phyloP scores from a whole-genome alignment of 2,797 vertebrate genomes.

The Periparus ater region DNA sequence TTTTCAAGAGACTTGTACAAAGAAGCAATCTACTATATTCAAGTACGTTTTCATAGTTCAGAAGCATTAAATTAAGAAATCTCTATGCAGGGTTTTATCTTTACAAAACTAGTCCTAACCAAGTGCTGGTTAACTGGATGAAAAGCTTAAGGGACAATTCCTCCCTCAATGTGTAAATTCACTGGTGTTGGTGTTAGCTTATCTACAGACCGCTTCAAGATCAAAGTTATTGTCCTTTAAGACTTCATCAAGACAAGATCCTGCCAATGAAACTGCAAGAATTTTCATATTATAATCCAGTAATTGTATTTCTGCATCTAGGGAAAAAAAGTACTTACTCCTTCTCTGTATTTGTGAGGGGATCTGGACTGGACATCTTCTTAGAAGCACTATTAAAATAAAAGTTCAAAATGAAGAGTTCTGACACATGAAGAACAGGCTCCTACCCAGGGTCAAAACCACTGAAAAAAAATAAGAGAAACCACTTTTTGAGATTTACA shows the following conservation, averaged over 20 bases:
- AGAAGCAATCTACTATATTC: background rate
- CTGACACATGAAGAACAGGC: background rate
- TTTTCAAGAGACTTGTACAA: background rate
- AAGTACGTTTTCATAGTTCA: background rate
- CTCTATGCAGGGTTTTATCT: background rate
- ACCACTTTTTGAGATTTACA: background rate
- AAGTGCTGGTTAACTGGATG: background rate
- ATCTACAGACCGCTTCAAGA: background rate
- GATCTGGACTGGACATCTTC: constrained; percentile 43
- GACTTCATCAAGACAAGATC: background rate
- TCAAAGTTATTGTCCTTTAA: background rate
- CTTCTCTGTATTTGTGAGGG: background rate
- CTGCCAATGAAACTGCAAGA: background rate
- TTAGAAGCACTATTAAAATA: background rate
- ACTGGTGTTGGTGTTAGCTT: background rate
- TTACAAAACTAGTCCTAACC: background rate
- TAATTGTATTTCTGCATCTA: background rate
- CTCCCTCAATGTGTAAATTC: background rate
- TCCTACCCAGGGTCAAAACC: background rate
- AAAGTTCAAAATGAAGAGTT: constrained; percentile 1
- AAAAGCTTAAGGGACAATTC: background rate
- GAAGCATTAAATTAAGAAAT: background rate
- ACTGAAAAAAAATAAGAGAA: constrained; percentile 10
- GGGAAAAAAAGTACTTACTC: constrained; percentile 29
- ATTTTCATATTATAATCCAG: background rate